These are phyloP conservation scores for Thymallus thymallus DNA, from an alignment of 2,113 vertebrate genomes.

Conservation along the genomic window DNA sequence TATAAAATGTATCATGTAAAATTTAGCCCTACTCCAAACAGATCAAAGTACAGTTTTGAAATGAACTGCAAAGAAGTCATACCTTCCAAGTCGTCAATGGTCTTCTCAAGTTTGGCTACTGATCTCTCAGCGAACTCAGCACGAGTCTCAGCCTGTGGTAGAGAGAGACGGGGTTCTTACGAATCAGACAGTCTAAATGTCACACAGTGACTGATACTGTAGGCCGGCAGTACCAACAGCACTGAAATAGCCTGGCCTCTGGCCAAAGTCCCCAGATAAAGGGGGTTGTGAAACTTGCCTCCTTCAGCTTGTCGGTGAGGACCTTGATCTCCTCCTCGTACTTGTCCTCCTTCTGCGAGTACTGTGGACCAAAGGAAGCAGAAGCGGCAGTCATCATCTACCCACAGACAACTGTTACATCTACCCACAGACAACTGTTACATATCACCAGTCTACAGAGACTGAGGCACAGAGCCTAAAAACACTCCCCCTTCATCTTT, in stretches of 20 bases:
- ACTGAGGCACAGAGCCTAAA: background rate
- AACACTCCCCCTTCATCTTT: background rate
- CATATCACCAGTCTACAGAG: background rate
- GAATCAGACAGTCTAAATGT: background rate
- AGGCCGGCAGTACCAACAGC: background rate
- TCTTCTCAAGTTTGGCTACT: slow-evolving; percentile 99
- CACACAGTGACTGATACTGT: background rate
- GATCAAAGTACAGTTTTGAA: background rate
- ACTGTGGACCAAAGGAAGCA: slow-evolving; percentile 81
- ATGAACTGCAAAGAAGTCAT: slow-evolving; percentile 57
- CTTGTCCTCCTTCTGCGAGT: slow-evolving; percentile 99
- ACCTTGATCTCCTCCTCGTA: slow-evolving; percentile 99
- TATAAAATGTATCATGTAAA: slow-evolving; percentile 5
- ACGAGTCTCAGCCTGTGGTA: slow-evolving; percentile 92
- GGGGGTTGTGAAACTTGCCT: slow-evolving; percentile 75
- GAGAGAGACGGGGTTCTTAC: slow-evolving; percentile 27
- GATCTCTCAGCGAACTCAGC: slow-evolving; percentile 98
- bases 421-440: background rate
- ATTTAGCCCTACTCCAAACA: slow-evolving; percentile 2
- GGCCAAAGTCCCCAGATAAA: slow-evolving; percentile 23
- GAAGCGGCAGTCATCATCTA: slow-evolving; percentile 25
- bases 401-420: background rate
- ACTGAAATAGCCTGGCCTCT: background rate
- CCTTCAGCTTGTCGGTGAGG: slow-evolving; percentile 98
- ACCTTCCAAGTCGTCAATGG: slow-evolving; percentile 99